Base-by-base conservation (phyloP, 2,888 invertebrate species). In the Zygothrica quintamaculata region DNA sequence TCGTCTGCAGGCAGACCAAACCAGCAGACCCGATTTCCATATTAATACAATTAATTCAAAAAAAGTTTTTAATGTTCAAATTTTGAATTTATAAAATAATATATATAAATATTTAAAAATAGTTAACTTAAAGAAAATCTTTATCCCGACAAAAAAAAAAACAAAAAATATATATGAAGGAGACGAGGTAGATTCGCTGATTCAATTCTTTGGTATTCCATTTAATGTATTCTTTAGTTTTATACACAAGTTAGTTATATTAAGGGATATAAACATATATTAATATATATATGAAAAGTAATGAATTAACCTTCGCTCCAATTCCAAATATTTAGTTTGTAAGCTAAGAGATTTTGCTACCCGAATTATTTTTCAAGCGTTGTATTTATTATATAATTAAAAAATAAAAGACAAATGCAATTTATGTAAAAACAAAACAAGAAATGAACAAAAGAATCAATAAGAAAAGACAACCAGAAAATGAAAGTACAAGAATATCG, bases 1-100 rank as follows among this genome's bases (percentile, higher is more conserved):
- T 46, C 52, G 82, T 87, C 82, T 87, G 82, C 82, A 87, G 82
- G 82, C 82, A 84, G 82, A 84, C 87, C 71, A 37, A 68, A 58
- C 53, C 62, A 56, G 71, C 80, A 78, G 77, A 78, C 80, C 37
- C 16, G 69, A 72, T 69, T 74, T 74, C 74, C 74, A 71, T 72
- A 25, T 56, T 8, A 29, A 7, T 52, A 37, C 25, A 15, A 36
- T 43, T 26, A 39, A 51, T 29, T 29, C 7, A 29, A 29, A 29
- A 22, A 22, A 22, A 22, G 18, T 22, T n/a, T n/a, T n/a, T n/a
- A n/a, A n/a, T n/a, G n/a, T n/a, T n/a, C n/a, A n/a, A n/a, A n/a
- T n/a, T n/a, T 26, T 26, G 8, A 26, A 26, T 6, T 26, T 4
- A 26, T 4, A 26, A 26, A 8, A 26, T 26, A 26, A 33, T 33